Evolutionary conservation across 1,140 invertebrate genomes (phyloP), one percentile per base, ranked within the genome.

Genomic region (fruit fly (Drosophila melanogaster)): DNA sequence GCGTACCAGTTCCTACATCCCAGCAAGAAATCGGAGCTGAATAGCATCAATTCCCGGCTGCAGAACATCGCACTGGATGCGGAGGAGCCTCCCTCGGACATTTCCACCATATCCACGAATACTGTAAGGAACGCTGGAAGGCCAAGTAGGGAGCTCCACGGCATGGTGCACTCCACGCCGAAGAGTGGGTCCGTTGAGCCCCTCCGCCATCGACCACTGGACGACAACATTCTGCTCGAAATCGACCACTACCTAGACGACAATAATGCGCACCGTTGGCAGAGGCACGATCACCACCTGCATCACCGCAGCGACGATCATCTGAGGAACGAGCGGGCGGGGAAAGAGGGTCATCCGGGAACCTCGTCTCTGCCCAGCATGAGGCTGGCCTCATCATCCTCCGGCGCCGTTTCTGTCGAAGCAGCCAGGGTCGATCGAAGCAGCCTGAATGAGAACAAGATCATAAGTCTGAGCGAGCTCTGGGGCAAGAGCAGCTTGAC

Each of bases 391-490:
- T 61, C 47, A 1, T 47, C 77, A n/a, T 57, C 78, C 2, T 49
- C 73, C 5, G 69, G 78, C 0, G 66, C 44, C n/a, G 58, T 44
- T 17, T 47, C 66, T 5, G 14, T 56, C 4, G 66, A 70, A 6
- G 33, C 35, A 6, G 50, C 10, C 26, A 40, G 50, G 30, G 46
- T 43, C 17, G 26, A 3, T 1, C 41, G 64, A 7, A 69, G 35
- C 5, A 70, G 66, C 10, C 24, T 47, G 0, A 46, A 17, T 6
- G 71, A 86, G 1, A 59, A 66, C 24, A 90, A 86, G n/a, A 70
- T 92, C 0, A 90, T 92, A 17, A 94, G 94, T 61, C 90, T 94
- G 40, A 94, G 93, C 79, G 94, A 94, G 26, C 75, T 94, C 11
- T 94, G 93, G 93, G 93, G 93, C 1, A 93, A 93, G 41, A 93